Evolutionary conservation across 1,140 invertebrate genomes (phyloP).

Genomic region (Geopemphigus sp.): DNA sequence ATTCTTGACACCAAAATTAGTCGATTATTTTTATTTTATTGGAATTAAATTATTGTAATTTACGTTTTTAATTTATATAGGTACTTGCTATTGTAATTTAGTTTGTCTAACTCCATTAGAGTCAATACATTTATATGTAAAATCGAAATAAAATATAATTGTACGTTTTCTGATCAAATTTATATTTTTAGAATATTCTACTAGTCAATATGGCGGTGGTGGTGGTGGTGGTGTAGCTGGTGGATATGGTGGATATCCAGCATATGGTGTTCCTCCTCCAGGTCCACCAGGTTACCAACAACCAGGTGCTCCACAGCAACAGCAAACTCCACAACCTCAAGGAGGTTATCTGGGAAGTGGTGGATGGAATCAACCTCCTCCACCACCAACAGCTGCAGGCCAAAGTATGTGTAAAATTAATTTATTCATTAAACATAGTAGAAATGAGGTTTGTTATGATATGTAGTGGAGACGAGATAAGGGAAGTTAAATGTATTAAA

Average conservation of each 20-base stretch:
- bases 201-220: conserved; percentile 24
- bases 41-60: too few species aligned
- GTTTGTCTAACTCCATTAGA: too few species aligned
- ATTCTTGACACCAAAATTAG: too few species aligned
- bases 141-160: not conserved
- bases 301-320: not conserved
- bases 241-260: conserved; percentile 45
- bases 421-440: too few species aligned
- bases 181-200: conserved; percentile 39
- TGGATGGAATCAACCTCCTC: conserved; percentile 46
- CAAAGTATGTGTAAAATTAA: conserved; percentile 2
- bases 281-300: conserved; percentile 43
- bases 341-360: conserved; percentile 37
- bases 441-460: too few species aligned
- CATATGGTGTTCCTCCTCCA: conserved; percentile 49
- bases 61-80: too few species aligned
- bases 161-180: not conserved
- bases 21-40: too few species aligned
- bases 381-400: conserved; percentile 12
- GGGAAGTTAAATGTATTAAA: too few species aligned
- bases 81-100: too few species aligned
- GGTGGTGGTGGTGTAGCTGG: conserved; percentile 45
- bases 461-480: too few species aligned
- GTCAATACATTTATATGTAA: too few species aligned
- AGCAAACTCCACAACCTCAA: conserved; percentile 33